Percentiles rank a stretch among this genome's conserved stretches.
Evolutionary conservation across 2,888 invertebrate species (phyloP).

Genomic region (Mimas tiliae): DNA sequence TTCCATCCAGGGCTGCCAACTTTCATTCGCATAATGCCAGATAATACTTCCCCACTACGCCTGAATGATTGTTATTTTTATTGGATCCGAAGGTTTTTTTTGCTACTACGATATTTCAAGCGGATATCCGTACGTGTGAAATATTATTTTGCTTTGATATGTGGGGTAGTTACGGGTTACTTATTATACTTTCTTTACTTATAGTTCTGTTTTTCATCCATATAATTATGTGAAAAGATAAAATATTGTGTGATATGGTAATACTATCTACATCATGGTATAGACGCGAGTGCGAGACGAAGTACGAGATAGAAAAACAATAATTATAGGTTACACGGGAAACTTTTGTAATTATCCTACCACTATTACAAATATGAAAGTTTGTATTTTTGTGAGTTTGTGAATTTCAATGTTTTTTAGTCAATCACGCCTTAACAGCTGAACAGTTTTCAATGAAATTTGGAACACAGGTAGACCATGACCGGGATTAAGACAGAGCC

Average conservation of each 20-base stretch:
- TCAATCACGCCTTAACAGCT: no score
- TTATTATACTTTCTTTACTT: not conserved
- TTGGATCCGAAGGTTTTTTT: constrained; percentile 35
- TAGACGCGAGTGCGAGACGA: no score
- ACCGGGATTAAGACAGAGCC: no score
- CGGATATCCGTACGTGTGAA: constrained; percentile 14
- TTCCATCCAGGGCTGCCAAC: constrained; percentile 54
- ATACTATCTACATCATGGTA: no score
- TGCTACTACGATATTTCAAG: constrained; percentile 9
- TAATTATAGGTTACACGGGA: no score
- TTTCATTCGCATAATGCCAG: constrained; percentile 48
- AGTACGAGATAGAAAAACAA: no score
- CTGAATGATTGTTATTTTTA: constrained; percentile 54
- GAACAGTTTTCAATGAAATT: no score
- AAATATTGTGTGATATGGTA: not conserved
- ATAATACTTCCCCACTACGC: constrained; percentile 49
- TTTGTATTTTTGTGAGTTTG: no score
- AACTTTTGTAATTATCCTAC: no score
- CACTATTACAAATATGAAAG: no score
- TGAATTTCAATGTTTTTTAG: no score
- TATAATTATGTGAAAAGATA: not conserved
- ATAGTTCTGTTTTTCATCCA: not conserved
- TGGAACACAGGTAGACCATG: no score
- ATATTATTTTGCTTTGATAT: constrained; percentile 22
- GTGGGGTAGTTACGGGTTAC: not conserved